phyloP scores from a whole-genome alignment of 2,888 invertebrate genomes.

The Erynnis tages region DNA sequence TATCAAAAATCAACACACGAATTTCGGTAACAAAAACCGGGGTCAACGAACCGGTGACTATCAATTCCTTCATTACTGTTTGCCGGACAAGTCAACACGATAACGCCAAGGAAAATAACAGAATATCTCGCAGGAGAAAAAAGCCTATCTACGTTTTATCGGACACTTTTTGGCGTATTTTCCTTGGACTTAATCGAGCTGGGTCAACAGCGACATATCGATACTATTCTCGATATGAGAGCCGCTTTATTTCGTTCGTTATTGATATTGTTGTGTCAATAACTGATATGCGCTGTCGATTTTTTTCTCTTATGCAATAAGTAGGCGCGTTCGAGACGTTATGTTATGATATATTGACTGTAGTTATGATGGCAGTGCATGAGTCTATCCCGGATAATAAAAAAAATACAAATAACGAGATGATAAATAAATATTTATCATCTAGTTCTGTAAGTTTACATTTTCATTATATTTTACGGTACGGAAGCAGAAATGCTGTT shows the following conservation, averaged over 20 bases:
- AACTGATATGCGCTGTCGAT: conserved; percentile 28
- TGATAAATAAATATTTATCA: no score
- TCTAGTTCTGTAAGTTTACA: no score
- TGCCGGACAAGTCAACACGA: conserved; percentile 65
- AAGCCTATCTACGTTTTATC: conserved; percentile 58
- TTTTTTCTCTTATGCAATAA: conserved; percentile 24
- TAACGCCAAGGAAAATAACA: conserved; percentile 68
- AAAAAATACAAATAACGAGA: no score
- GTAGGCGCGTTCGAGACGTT: conserved; percentile 4
- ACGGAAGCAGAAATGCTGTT: no score
- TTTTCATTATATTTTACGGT: no score
- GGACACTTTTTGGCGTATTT: conserved; percentile 65
- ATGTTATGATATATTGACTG: not conserved
- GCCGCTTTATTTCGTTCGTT: conserved; percentile 49
- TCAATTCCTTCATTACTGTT: conserved; percentile 71
- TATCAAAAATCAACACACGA: conserved; percentile 19
- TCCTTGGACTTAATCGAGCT: conserved; percentile 68
- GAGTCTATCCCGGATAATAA: no score
- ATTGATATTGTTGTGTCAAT: conserved; percentile 53
- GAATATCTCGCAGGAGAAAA: conserved; percentile 61
- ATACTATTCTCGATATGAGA: conserved; percentile 58
- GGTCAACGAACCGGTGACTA: conserved; percentile 58
- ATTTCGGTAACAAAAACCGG: conserved; percentile 32
- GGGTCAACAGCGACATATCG: conserved; percentile 60
- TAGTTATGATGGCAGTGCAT: no score